Evolutionary conservation across 2,113 vertebrate species (phyloP).

Genomic region (Gymnobelideus leadbeateri): DNA sequence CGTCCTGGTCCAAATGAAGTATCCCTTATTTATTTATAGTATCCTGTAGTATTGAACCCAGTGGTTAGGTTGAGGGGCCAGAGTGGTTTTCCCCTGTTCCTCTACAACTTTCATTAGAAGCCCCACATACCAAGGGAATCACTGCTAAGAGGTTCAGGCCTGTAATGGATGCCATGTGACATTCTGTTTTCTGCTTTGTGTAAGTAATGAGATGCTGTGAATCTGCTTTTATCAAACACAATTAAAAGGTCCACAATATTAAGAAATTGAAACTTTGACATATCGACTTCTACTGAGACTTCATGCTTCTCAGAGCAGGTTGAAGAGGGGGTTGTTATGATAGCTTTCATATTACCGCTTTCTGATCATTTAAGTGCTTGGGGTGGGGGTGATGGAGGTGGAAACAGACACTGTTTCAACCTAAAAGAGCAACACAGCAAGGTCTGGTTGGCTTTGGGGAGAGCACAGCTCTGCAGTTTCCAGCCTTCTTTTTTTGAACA

Average conservation of each 20-base stretch:
- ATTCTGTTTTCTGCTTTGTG: slow-evolving; percentile 14
- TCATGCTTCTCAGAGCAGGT: background rate
- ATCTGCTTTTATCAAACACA: slow-evolving; percentile 73
- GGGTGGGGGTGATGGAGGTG: background rate
- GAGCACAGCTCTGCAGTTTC: slow-evolving; percentile 46
- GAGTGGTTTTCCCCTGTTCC: background rate
- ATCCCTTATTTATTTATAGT: background rate
- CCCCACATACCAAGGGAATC: background rate
- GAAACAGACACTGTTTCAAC: background rate
- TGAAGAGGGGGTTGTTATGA: background rate
- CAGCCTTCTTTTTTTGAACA: slow-evolving; percentile 69
- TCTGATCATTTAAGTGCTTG: background rate
- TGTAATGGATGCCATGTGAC: background rate
- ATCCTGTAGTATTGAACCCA: background rate
- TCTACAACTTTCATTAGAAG: background rate
- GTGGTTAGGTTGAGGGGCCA: no score
- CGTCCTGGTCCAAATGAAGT: background rate
- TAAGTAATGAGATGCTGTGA: background rate
- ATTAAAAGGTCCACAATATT: slow-evolving; percentile 69
- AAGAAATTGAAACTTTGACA: slow-evolving; percentile 64
- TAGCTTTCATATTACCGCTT: background rate
- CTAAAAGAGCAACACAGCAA: slow-evolving; percentile 73
- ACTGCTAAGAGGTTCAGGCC: background rate
- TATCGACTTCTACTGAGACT: slow-evolving; percentile 60
- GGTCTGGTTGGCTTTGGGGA: slow-evolving; percentile 52